Evolutionary conservation across 2,113 vertebrate species (phyloP).

Genomic region (Pavo muticus): DNA sequence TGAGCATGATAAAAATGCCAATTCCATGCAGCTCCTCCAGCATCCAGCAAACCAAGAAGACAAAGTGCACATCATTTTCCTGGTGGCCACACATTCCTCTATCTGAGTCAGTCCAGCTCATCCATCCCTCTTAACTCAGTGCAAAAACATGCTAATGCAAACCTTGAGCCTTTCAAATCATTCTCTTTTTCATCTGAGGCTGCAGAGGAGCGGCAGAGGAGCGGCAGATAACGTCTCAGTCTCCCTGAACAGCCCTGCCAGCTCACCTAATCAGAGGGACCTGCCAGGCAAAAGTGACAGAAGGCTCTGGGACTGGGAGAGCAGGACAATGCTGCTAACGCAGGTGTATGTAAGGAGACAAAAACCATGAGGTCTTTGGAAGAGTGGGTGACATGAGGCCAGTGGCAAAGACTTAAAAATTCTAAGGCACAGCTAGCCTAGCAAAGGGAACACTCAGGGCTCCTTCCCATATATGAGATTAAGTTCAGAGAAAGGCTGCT

Average conservation of each 20-base stretch:
- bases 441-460: background rate
- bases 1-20: background rate
- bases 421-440: background rate
- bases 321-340: background rate
- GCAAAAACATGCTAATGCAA: background rate
- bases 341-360: background rate
- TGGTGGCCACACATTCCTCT: accelerated
- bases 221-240: background rate
- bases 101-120: background rate
- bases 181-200: background rate
- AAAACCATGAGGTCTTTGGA: background rate
- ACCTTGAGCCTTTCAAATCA: conserved; percentile 15
- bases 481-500: background rate
- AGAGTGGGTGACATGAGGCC: background rate
- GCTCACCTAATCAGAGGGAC: background rate
- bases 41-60: conserved; percentile 10
- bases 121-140: background rate
- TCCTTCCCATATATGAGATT: background rate
- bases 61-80: background rate
- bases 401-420: background rate
- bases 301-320: background rate
- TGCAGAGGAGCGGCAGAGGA: background rate
- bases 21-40: background rate
- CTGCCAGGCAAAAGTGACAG: background rate
- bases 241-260: background rate